Base-by-base conservation (phyloP, 2,113 vertebrate species). In the Pyrgilauda ruficollis region DNA sequence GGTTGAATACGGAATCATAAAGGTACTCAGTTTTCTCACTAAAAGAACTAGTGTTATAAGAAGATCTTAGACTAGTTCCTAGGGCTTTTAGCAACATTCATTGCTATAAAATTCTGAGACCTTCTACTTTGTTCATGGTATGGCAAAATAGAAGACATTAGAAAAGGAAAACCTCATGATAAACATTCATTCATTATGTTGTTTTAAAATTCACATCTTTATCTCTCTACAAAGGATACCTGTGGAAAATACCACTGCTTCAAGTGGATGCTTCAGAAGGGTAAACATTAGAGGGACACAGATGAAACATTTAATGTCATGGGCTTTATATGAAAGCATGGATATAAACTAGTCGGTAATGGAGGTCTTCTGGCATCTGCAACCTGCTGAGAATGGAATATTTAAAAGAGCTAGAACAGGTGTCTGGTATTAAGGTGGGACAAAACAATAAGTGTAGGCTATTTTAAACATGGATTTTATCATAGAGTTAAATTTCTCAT, bases 151-250 rank as follows among this genome's bases (percentile, higher is more conserved):
- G 8, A 64, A 63, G 7, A 58, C 8, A 43, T 49, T 1, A 63
- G 16, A 37, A 64, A 59, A 74, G 7, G 33, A 44, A 31, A 31
- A 7, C 7, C 0, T 11, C 22, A 13, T n/a, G 4, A 50, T 52
- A 67, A 64, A 61, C 2, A n/a, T 35, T 49, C 0, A 46, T 67
- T 90, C 8, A 55, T 3, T 0, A 4, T 39, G 3, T 27, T 15
- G 24, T 67, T 70, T 27, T 76, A 58, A 80, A 80, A 27, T 47
- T 33, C 14, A 15, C 10, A 21, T 4, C 5, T 84, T 84, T 43
- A 61, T 7, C 4, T 41, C 15, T 58, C 31, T 64, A 19, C 6
- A 47, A 14, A 39, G 15, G 33, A 5, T 64, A 50, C 20, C 4
- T 61, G 4, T 75, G 20, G 35, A 76, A 83, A 86, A 64, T 43